Percentiles rank a stretch among this genome's conserved stretches.
Conservation (phyloP, 2,888 invertebrate genomes). For the Ferdinandea cuprea region DNA sequence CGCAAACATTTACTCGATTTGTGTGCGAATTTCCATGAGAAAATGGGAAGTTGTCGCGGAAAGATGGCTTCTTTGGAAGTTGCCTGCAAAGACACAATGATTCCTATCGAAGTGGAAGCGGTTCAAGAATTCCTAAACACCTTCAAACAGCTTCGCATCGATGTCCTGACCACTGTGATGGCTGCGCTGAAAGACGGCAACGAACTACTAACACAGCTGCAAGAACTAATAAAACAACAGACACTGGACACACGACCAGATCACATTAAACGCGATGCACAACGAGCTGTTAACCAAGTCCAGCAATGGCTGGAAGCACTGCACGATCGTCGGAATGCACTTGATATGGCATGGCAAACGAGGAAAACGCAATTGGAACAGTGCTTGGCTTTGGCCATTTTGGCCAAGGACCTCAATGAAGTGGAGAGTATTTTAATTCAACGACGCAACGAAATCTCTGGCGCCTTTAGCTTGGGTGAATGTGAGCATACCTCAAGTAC, state of each 20-base stretch:
- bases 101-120: slow-evolving; percentile 89
- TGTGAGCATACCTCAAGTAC: slow-evolving; percentile 88
- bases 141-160: slow-evolving; percentile 88
- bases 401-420: slow-evolving; percentile 88
- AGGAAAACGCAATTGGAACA: slow-evolving; percentile 91
- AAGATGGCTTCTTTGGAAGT: slow-evolving; percentile 88
- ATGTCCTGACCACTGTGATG: slow-evolving; percentile 90
- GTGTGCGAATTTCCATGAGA: slow-evolving; percentile 90
- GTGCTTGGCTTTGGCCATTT: slow-evolving; percentile 88
- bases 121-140: slow-evolving; percentile 88
- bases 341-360: slow-evolving; percentile 88
- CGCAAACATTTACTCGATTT: slow-evolving; percentile 90
- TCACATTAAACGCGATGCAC: slow-evolving; percentile 84
- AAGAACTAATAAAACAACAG: slow-evolving; percentile 89
- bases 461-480: slow-evolving; percentile 86
- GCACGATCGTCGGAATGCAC: slow-evolving; percentile 88
- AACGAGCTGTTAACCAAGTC: slow-evolving; percentile 86
- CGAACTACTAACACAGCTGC: slow-evolving; percentile 88
- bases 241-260: slow-evolving; percentile 90
- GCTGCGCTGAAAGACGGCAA: slow-evolving; percentile 92
- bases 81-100: slow-evolving; percentile 87
- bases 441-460: slow-evolving; percentile 84
- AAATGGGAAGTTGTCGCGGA: slow-evolving; percentile 87
- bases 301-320: slow-evolving; percentile 90
- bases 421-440: slow-evolving; percentile 86